Base-by-base conservation (phyloP, 2,888 invertebrate species). In the Machimus rusticus region DNA sequence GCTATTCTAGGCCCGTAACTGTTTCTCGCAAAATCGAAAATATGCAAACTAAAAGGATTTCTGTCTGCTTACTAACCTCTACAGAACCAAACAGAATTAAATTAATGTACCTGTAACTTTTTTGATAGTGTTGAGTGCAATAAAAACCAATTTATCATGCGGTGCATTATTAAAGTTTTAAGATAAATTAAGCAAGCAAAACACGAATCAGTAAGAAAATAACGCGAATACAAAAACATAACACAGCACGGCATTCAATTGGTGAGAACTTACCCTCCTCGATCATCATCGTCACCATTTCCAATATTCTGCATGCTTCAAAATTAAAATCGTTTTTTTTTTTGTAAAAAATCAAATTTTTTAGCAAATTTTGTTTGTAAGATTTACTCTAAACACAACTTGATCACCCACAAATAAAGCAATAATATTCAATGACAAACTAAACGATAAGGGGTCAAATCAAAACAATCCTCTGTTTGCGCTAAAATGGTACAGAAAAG, bases 301-400 rank as follows among this genome's bases (percentile, higher is more conserved):
- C 93, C 93, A 91, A 93, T 93, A 92, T 93, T 93, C 92, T 93
- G 93, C 91, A 92, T 92, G 93, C 94, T 94, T 91, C 90, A 90
- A 90, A 90, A 90, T 90, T 89, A 81, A 87, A 81, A 74, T 81
- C 66, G 82, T 16, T 84, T 84, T 66, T 57, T 12, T n/a, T 16
- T 16, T 51, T 51, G 66, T 66, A 66, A 66, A 66, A 66, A 23
- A 66, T 66, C 66, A 76, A n/a, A 39, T n/a, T 79, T 79, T n/a
- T 79, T 74, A 43, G 74, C 43, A 85, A 85, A 85, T 74, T 81
- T 87, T 46, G 43, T 88, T 87, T 87, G 86, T 74, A 74, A 78
- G 87, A 28, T 74, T 39, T 84, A 57, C 31, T 78, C 86, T 79
- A 82, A 74, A 87, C 39, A 85, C 74, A 74, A 74, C 37, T 39